These are phyloP conservation scores for Agrilus cyanescens DNA, from an alignment of 2,888 invertebrate species.

Conservation along the genomic window DNA sequence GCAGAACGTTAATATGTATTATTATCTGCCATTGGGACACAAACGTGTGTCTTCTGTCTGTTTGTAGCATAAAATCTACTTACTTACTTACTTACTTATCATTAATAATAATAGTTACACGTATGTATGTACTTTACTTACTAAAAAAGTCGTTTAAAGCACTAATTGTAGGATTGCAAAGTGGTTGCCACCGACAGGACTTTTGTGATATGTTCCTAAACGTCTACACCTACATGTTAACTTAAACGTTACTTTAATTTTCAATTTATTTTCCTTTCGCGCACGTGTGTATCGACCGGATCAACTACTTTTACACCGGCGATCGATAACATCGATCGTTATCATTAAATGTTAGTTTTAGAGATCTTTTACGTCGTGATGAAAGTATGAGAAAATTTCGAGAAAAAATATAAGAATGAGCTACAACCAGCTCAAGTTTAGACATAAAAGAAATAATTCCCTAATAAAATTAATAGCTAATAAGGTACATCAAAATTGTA, in stretches of 20 bases:
- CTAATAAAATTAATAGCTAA: too few species aligned
- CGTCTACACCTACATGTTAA: too few species aligned
- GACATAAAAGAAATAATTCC: too few species aligned
- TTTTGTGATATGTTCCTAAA: slow-evolving; percentile 32
- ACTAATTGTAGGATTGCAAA: slow-evolving; percentile 34
- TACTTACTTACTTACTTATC: slow-evolving; percentile 25
- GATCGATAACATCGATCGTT: too few species aligned
- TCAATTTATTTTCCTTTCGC: slow-evolving; percentile 14
- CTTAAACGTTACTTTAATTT: not conserved
- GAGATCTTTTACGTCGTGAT: too few species aligned
- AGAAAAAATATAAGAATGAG: too few species aligned
- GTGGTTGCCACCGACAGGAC: slow-evolving; percentile 29
- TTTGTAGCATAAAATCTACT: not conserved
- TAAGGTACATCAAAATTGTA: too few species aligned
- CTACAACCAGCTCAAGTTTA: too few species aligned
- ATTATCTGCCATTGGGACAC: slow-evolving; percentile 15
- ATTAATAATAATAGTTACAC: slow-evolving; percentile 34
- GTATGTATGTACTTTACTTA: slow-evolving; percentile 28
- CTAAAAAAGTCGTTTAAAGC: slow-evolving; percentile 29
- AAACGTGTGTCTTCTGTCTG: slow-evolving; percentile 3
- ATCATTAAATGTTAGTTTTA: too few species aligned
- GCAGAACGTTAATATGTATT: slow-evolving; percentile 6
- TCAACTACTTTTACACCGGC: not conserved
- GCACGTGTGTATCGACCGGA: slow-evolving; percentile 28
- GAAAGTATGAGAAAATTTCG: too few species aligned